These are phyloP conservation scores for Nymphalis c-album DNA, from an alignment of 2,888 invertebrate genomes.

Conservation along the genomic window DNA sequence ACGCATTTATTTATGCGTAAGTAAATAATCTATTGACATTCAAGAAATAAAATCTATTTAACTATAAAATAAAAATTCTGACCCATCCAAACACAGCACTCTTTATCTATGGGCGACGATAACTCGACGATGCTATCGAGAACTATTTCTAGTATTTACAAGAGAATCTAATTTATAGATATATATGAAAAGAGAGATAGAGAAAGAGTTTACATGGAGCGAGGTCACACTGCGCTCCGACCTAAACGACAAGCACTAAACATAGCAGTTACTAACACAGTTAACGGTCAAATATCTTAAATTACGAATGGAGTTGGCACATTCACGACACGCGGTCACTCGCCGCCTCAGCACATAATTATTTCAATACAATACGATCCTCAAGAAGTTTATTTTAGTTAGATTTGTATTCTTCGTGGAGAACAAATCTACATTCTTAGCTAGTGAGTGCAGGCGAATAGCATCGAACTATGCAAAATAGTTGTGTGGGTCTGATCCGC, in stretches of 20 bases:
- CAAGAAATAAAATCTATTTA: slow-evolving; percentile 57
- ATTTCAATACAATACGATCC: not conserved
- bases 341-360: slow-evolving; percentile 53
- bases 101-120: slow-evolving; percentile 55
- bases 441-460: slow-evolving; percentile 52
- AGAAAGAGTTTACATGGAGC: slow-evolving; percentile 51
- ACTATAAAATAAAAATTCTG: slow-evolving; percentile 65
- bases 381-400: slow-evolving; percentile 6
- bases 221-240: slow-evolving; percentile 50
- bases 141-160: slow-evolving; percentile 68
- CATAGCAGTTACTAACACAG: slow-evolving; percentile 72
- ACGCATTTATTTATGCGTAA: slow-evolving; percentile 57
- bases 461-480: slow-evolving; percentile 66
- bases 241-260: slow-evolving; percentile 76
- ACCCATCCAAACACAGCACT: slow-evolving; percentile 79
- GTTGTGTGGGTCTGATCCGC: slow-evolving; percentile 67
- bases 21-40: slow-evolving; percentile 54
- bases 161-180: slow-evolving; percentile 52
- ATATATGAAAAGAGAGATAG: slow-evolving; percentile 4
- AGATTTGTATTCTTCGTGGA: slow-evolving; percentile 23
- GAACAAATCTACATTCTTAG: slow-evolving; percentile 37
- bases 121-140: slow-evolving; percentile 57
- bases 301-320: slow-evolving; percentile 71
- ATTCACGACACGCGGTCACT: slow-evolving; percentile 66
- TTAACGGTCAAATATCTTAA: slow-evolving; percentile 76